phyloP scores from a whole-genome alignment of 2,888 invertebrate genomes.

The Limulus polyphemus region DNA sequence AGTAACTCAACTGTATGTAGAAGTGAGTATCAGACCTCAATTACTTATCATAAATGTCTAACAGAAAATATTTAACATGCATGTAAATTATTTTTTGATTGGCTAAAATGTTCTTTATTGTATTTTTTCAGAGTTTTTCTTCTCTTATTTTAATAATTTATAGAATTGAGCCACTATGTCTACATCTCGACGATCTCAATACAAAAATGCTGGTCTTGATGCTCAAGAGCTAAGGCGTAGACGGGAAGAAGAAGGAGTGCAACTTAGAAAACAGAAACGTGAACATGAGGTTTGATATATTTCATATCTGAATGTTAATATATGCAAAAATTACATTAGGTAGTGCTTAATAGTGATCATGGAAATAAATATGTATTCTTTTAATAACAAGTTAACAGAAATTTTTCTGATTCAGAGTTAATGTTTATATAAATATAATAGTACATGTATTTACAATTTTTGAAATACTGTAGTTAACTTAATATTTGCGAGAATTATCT shows the following conservation, averaged over 20 bases:
- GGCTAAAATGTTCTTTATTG: too few species aligned
- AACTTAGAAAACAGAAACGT: constrained; percentile 84
- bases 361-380: too few species aligned
- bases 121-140: too few species aligned
- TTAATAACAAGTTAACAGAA: neutral
- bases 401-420: neutral
- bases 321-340: neutral
- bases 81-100: too few species aligned
- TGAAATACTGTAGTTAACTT: neutral
- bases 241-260: constrained; percentile 91
- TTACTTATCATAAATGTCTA: too few species aligned
- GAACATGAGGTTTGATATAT: constrained; percentile 61
- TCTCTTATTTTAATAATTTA: too few species aligned
- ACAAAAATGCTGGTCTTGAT: constrained; percentile 85
- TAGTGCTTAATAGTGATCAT: neutral
- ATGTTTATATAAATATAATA: neutral
- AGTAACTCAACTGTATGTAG: too few species aligned
- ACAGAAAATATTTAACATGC: too few species aligned
- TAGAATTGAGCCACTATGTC: constrained; percentile 10
- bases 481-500: too few species aligned
- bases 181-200: constrained; percentile 49
- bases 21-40: too few species aligned
- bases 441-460: constrained; percentile 5
- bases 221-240: constrained; percentile 80
- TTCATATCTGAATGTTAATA: neutral